Percentiles rank a stretch among this genome's conserved stretches.
Evolutionary conservation across 2,888 invertebrate species (phyloP).

Genomic region (Liodrosophila aerea): DNA sequence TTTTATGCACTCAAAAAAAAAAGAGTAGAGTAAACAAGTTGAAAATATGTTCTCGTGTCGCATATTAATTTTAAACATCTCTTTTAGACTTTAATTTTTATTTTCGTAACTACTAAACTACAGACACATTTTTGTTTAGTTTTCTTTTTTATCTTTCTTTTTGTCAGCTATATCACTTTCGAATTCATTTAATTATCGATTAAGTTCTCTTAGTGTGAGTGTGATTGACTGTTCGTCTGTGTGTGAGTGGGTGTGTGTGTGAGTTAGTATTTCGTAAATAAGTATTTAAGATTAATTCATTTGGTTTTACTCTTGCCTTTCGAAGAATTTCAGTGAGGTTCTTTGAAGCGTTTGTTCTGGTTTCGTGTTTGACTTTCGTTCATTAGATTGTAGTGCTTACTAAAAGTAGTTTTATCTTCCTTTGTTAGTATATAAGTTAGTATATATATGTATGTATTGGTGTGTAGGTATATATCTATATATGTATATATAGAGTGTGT

Average conservation of each 20-base stretch:
- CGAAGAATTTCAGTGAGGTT: slow-evolving; percentile 82
- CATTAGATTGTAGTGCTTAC: slow-evolving; percentile 65
- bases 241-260: slow-evolving; percentile 36
- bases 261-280: slow-evolving; percentile 26
- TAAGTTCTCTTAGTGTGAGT: slow-evolving; percentile 47
- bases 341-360: slow-evolving; percentile 68
- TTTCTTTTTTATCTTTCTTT: too few species aligned
- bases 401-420: slow-evolving; percentile 25
- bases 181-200: slow-evolving; percentile 74
- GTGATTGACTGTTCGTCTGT: slow-evolving; percentile 23
- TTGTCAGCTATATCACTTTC: slow-evolving; percentile 77
- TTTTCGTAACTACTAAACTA: slow-evolving; percentile 64
- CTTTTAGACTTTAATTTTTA: slow-evolving; percentile 22
- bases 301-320: slow-evolving; percentile 32
- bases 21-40: slow-evolving; percentile 18
- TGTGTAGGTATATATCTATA: slow-evolving; percentile 47
- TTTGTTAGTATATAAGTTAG: background rate
- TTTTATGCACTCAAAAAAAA: slow-evolving; percentile 34
- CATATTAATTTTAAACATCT: slow-evolving; percentile 27
- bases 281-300: slow-evolving; percentile 36
- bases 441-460: slow-evolving; percentile 22
- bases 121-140: slow-evolving; percentile 76
- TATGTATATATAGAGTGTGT: slow-evolving; percentile 40
- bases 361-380: slow-evolving; percentile 15
- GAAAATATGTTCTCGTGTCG: slow-evolving; percentile 10